A percentile compares a stretch with the other conserved stretches of the same genome.
Evolutionary conservation across 1,140 invertebrate genomes (phyloP).

Genomic region (Drosophila arawakana): DNA sequence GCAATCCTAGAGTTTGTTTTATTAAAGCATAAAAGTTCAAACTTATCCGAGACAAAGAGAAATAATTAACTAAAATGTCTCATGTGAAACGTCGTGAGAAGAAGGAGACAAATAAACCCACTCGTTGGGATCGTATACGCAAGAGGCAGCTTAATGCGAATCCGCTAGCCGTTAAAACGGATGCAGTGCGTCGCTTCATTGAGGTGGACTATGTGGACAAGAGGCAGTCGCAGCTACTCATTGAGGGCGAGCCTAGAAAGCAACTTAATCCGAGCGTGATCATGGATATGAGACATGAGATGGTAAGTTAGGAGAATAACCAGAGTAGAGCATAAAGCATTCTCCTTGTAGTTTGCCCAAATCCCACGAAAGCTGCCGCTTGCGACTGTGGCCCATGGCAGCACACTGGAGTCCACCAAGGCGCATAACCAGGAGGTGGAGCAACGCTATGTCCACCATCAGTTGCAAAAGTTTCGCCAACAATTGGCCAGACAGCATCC

Average conservation of each 20-base stretch:
- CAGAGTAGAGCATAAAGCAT: background rate
- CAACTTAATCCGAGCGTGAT: conserved; percentile 71
- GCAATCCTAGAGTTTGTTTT: conserved; percentile 11
- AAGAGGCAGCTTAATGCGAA: conserved; percentile 63
- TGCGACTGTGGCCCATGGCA: conserved; percentile 65
- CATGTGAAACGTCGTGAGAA: conserved; percentile 75
- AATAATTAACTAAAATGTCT: conserved; percentile 43
- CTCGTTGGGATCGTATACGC: conserved; percentile 82
- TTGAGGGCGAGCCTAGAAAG: conserved; percentile 63
- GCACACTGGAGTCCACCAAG: conserved; percentile 57
- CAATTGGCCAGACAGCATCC: conserved; percentile 71
- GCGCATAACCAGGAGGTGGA: conserved; percentile 77
- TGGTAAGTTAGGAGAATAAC: conserved; percentile 54
- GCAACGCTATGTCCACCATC: conserved; percentile 71
- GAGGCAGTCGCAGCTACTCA: conserved; percentile 54
- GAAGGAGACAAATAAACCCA: conserved; percentile 71
- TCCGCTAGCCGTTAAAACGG: conserved; percentile 63
- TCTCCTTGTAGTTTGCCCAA: conserved; percentile 58
- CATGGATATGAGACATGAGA: conserved; percentile 82
- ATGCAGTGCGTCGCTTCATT: conserved; percentile 74
- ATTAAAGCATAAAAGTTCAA: background rate
- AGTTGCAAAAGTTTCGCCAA: conserved; percentile 78
- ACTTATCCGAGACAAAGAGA: background rate
- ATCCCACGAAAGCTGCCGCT: conserved; percentile 67
- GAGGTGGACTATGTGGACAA: conserved; percentile 71